Conservation (phyloP, 1,140 invertebrate species). For the Ruditapes philippinarum region DNA sequence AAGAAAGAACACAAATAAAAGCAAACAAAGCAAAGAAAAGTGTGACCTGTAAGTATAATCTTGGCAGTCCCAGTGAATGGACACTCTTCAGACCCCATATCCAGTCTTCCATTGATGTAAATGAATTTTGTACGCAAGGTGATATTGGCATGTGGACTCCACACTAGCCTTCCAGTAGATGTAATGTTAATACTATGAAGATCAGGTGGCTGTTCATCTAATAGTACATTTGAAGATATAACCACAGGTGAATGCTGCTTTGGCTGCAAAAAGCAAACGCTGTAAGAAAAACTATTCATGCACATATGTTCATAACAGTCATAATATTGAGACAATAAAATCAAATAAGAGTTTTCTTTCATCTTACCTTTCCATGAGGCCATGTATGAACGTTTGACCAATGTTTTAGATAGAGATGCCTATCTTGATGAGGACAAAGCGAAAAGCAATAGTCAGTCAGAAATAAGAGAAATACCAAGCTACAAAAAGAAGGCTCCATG, state of each 20-base stretch:
- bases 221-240: background rate
- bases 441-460: too few relatives aligned
- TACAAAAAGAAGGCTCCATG: too few relatives aligned
- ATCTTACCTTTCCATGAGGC: background rate
- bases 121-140: background rate
- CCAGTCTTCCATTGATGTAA: background rate
- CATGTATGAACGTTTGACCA: background rate
- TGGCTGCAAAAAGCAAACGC: background rate
- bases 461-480: too few relatives aligned
- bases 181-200: constrained; percentile 1
- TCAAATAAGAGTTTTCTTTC: background rate
- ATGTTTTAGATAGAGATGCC: background rate
- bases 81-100: constrained; percentile 1
- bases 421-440: background rate
- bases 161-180: background rate
- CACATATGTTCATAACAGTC: too few relatives aligned
- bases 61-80: background rate
- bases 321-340: too few relatives aligned
- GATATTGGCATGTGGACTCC: background rate
- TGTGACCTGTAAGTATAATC: background rate
- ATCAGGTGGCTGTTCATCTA: background rate
- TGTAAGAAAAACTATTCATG: too few relatives aligned
- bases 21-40: too few relatives aligned
- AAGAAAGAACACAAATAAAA: too few relatives aligned
- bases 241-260: background rate